Evolutionary conservation across 2,888 invertebrate species (phyloP).

Genomic region (Aquatica leii): DNA sequence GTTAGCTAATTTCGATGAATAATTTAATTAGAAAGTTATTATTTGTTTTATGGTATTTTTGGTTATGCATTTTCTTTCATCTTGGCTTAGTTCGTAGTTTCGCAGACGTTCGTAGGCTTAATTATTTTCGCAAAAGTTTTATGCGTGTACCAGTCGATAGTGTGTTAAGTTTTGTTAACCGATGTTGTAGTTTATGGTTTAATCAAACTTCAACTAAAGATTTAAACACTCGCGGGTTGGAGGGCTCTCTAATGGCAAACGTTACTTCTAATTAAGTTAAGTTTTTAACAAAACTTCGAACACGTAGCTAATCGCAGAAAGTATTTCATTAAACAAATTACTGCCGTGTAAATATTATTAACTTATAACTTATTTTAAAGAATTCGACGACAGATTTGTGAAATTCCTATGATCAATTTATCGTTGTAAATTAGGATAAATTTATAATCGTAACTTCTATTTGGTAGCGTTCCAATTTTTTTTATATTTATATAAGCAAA

Average conservation of each 20-base stretch:
- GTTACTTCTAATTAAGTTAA: slow-evolving; percentile 21
- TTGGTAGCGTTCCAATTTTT: no score
- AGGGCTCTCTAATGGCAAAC: slow-evolving; percentile 18
- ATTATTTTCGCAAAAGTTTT: slow-evolving; percentile 19
- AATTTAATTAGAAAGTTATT: slow-evolving; percentile 46
- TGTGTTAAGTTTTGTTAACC: slow-evolving; percentile 22
- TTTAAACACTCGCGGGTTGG: slow-evolving; percentile 18
- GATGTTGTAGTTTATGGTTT: slow-evolving; percentile 31
- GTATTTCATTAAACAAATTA: no score
- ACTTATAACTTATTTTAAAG: no score
- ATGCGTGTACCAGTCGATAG: slow-evolving; percentile 23
- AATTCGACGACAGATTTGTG: no score
- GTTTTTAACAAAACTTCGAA: slow-evolving; percentile 14
- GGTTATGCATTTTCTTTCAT: slow-evolving; percentile 21
- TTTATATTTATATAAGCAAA: no score
- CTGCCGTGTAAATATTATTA: no score
- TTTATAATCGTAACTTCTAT: no score
- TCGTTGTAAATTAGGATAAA: no score
- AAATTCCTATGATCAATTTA: no score
- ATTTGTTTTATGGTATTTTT: slow-evolving; percentile 43
- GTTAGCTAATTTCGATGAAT: slow-evolving; percentile 44
- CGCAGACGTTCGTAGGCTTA: slow-evolving; percentile 3
- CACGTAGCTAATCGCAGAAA: neutral
- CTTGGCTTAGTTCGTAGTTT: slow-evolving; percentile 1
- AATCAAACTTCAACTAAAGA: slow-evolving; percentile 33